phyloP scores from a whole-genome alignment of 1,140 invertebrate species.

The Drosophila malerkotliana region DNA sequence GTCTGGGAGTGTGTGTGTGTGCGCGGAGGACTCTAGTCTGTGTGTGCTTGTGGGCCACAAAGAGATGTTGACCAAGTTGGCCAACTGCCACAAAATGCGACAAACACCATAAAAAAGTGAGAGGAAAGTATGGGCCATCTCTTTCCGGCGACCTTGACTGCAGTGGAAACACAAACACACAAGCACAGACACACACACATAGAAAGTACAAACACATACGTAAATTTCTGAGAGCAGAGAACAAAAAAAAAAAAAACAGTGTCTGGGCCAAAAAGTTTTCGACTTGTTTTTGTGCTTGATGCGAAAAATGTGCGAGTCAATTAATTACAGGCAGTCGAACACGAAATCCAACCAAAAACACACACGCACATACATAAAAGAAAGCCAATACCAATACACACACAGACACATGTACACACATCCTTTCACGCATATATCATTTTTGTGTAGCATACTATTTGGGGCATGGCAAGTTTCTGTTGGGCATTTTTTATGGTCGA shows the following conservation, averaged over 20 bases:
- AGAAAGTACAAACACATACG: neutral
- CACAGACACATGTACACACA: slow-evolving; percentile 4
- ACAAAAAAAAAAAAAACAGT: slow-evolving; percentile 2
- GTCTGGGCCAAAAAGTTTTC: slow-evolving; percentile 47
- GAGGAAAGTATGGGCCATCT: slow-evolving; percentile 16
- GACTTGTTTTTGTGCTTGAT: slow-evolving; percentile 57
- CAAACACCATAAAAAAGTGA: slow-evolving; percentile 10
- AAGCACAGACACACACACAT: too few relatives aligned
- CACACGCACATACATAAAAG: neutral
- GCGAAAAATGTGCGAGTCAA: slow-evolving; percentile 73
- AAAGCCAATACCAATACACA: neutral
- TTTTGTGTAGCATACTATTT: slow-evolving; percentile 57
- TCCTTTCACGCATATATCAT: slow-evolving; percentile 25
- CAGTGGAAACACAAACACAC: slow-evolving; percentile 23
- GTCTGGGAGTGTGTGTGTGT: neutral
- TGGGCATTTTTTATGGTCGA: slow-evolving; percentile 53
- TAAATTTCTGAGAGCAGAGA: neutral
- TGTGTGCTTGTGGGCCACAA: slow-evolving; percentile 5
- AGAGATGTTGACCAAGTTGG: slow-evolving; percentile 52
- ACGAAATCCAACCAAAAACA: slow-evolving; percentile 12
- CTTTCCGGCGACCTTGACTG: slow-evolving; percentile 60
- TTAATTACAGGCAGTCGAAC: slow-evolving; percentile 68
- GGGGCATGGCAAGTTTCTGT: slow-evolving; percentile 30
- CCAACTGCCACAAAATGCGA: slow-evolving; percentile 45
- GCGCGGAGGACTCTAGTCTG: neutral